phyloP scores from a whole-genome alignment of 2,113 vertebrate genomes.

The Lynx canadensis region DNA sequence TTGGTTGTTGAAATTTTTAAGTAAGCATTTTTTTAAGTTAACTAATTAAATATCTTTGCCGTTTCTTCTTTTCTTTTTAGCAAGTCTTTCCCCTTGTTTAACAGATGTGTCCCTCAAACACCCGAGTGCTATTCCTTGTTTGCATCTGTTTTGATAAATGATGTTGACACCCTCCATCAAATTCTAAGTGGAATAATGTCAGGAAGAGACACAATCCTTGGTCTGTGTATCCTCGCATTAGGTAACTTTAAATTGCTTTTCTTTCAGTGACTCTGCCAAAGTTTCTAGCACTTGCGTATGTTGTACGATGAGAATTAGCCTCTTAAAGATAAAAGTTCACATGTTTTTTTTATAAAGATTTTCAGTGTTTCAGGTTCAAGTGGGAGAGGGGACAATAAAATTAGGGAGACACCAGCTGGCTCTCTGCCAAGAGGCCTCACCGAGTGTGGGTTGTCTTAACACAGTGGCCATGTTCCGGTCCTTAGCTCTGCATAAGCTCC shows the following conservation, averaged over 20 bases:
- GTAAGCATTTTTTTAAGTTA: not conserved
- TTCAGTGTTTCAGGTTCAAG: not conserved
- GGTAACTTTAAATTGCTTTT: constrained; percentile 79
- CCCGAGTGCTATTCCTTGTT: constrained; percentile 87
- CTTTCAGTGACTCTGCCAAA: not conserved
- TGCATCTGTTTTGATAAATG: constrained; percentile 84
- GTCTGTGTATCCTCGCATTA: constrained; percentile 85
- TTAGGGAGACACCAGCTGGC: not conserved
- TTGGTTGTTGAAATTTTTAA: constrained; percentile 10
- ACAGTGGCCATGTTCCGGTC: not conserved
- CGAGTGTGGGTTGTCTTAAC: not conserved
- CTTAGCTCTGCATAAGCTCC: not conserved
- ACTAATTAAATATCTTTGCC: not conserved
- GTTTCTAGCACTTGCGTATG: not conserved
- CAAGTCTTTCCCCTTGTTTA: constrained; percentile 87
- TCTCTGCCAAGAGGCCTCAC: not conserved
- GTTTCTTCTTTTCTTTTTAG: constrained; percentile 79
- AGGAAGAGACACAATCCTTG: constrained; percentile 85
- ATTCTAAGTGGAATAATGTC: constrained; percentile 87
- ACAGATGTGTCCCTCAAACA: constrained; percentile 88
- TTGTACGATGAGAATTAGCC: not conserved
- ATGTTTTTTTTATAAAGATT: not conserved
- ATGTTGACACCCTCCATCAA: constrained; percentile 85
- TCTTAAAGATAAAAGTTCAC: not conserved
- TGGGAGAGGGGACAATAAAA: not conserved